Conservation (phyloP, 2,797 vertebrate genomes). For the Somateria mollissima region DNA sequence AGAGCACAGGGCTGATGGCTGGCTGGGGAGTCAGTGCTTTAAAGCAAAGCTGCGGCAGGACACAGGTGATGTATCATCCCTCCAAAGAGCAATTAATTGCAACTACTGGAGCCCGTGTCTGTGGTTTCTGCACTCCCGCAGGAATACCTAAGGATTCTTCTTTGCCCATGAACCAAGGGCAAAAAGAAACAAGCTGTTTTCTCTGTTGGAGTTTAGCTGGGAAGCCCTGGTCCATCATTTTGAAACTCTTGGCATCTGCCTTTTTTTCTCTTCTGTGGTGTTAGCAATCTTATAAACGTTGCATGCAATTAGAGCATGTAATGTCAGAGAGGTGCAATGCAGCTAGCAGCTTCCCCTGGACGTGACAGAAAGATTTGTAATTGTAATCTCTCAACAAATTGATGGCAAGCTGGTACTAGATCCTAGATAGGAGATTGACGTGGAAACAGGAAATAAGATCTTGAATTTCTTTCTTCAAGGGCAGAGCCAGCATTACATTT, state of each 20-base stretch:
- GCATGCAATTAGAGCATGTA: neutral
- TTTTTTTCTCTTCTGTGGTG: neutral
- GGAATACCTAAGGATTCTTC: neutral
- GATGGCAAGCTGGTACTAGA: neutral
- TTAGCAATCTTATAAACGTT: neutral
- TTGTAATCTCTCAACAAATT: neutral
- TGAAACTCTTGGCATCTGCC: neutral
- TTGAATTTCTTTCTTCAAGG: neutral
- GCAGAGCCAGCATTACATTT: neutral
- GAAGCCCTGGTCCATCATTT: fast-evolving
- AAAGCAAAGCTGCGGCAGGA: neutral
- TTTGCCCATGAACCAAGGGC: neutral
- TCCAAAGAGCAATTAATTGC: neutral
- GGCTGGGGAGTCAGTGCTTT: neutral
- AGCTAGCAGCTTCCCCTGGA: neutral
- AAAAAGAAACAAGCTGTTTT: neutral
- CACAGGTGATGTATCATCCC: neutral
- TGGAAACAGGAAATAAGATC: neutral
- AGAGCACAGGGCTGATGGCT: neutral
- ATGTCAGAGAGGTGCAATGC: neutral
- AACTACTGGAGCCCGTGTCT: neutral
- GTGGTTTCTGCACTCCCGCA: neutral
- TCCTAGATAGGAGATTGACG: neutral
- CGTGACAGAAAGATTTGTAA: neutral
- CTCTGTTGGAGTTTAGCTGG: neutral